Evolutionary conservation across 92 coral and sea anemone species (phyloP).

Genomic region (Epizoanthus illoricatus): DNA sequence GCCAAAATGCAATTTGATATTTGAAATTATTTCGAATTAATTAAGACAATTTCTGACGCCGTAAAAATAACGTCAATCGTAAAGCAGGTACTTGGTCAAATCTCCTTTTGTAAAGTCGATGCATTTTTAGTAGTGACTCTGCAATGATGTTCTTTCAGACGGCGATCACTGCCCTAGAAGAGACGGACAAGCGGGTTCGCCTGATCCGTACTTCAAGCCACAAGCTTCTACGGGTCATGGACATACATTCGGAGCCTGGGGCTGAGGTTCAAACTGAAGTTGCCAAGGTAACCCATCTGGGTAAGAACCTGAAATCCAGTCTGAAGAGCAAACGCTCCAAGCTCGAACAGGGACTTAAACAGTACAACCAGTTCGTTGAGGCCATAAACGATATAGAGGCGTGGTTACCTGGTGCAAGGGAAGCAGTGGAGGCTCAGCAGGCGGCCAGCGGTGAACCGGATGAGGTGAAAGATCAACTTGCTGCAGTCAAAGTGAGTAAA

Average conservation of each 20-base stretch:
- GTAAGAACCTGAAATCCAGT: constrained; percentile 82
- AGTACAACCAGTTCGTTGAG: constrained; percentile 77
- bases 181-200: constrained; percentile 76
- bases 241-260: constrained; percentile 86
- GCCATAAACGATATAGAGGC: constrained; percentile 71
- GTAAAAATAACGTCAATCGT: too few relatives aligned
- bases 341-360: constrained; percentile 77
- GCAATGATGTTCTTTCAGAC: constrained; percentile 51
- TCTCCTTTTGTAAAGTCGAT: background rate
- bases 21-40: too few relatives aligned
- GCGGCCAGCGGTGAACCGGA: constrained; percentile 83
- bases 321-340: constrained; percentile 79
- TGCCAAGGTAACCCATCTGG: constrained; percentile 86
- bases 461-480: constrained; percentile 73
- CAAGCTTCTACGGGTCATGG: constrained; percentile 83
- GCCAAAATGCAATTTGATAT: too few relatives aligned
- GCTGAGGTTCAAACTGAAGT: constrained; percentile 84
- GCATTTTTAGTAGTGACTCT: background rate
- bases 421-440: constrained; percentile 56
- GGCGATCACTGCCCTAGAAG: constrained; percentile 81
- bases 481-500: constrained; percentile 66
- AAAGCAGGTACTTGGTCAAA: background rate
- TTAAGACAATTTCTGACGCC: too few relatives aligned
- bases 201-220: constrained; percentile 86
- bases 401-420: constrained; percentile 89